Evolutionary conservation across 2,113 vertebrate genomes (phyloP).

Genomic region (Salvelinus sp.): DNA sequence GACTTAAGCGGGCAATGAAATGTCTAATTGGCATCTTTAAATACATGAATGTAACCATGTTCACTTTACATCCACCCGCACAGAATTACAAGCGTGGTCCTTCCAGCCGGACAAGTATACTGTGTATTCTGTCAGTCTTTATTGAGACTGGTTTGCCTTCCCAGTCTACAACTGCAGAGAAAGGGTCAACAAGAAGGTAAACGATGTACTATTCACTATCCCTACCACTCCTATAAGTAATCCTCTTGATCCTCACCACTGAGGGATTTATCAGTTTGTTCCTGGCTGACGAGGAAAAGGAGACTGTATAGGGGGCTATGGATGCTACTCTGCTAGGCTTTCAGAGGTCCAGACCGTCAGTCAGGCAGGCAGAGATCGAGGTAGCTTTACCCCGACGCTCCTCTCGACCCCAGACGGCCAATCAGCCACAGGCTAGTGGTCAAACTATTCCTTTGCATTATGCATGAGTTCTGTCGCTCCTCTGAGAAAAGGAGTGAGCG

Average conservation of each 20-base stretch:
- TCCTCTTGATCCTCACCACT: background rate
- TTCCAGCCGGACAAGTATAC: background rate
- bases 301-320: background rate
- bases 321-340: background rate
- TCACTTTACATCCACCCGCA: background rate
- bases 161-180: no score
- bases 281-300: background rate
- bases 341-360: slow-evolving; percentile 20
- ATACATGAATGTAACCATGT: background rate
- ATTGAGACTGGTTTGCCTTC: no score
- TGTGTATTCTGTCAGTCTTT: background rate
- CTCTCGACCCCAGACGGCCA: slow-evolving; percentile 51
- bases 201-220: background rate
- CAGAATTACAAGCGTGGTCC: background rate
- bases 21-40: slow-evolving; percentile 8
- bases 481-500: slow-evolving; percentile 4
- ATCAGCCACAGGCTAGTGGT: slow-evolving; percentile 70
- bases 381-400: slow-evolving; percentile 1
- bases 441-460: slow-evolving; percentile 66
- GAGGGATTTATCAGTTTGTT: background rate
- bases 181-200: background rate
- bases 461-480: slow-evolving; percentile 59
- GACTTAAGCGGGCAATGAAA: background rate
- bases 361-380: slow-evolving; percentile 42
- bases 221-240: background rate